Evolutionary conservation across 2,113 vertebrate species (phyloP).

Genomic region (Puma concolor): DNA sequence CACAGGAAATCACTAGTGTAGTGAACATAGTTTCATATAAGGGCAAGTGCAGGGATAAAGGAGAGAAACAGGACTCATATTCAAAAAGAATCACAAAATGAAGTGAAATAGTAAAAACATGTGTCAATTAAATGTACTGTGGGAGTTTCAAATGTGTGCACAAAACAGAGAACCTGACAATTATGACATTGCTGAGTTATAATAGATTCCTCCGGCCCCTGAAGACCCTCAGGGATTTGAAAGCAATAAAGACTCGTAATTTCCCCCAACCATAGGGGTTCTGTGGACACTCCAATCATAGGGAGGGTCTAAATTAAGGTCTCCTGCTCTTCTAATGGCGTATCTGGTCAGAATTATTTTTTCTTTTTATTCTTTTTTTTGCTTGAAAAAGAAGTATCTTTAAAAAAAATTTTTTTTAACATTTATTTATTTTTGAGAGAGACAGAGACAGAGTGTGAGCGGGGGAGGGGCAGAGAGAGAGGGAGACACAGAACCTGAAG

Average conservation of each 20-base stretch:
- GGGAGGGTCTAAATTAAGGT: background rate
- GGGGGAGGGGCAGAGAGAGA: too few species aligned
- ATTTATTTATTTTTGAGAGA: too few species aligned
- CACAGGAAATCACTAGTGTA: background rate
- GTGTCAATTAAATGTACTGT: background rate
- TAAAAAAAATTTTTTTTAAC: background rate
- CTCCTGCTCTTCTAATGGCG: background rate
- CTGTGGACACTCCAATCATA: background rate
- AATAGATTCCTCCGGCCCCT: background rate
- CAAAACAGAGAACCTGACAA: background rate
- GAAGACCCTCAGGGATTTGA: background rate
- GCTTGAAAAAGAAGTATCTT: background rate
- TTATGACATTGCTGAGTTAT: background rate
- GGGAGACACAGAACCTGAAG: too few species aligned
- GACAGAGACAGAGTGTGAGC: too few species aligned
- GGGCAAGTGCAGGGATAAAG: background rate
- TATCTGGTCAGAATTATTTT: background rate
- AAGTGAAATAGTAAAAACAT: background rate
- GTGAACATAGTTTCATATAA: background rate
- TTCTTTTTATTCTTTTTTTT: background rate
- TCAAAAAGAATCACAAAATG: background rate
- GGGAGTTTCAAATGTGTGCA: background rate
- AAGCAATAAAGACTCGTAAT: background rate
- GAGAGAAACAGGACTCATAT: background rate
- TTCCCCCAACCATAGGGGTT: background rate